Evolutionary conservation across 2,888 invertebrate genomes (phyloP).

Genomic region (Epirrhoe alternata): DNA sequence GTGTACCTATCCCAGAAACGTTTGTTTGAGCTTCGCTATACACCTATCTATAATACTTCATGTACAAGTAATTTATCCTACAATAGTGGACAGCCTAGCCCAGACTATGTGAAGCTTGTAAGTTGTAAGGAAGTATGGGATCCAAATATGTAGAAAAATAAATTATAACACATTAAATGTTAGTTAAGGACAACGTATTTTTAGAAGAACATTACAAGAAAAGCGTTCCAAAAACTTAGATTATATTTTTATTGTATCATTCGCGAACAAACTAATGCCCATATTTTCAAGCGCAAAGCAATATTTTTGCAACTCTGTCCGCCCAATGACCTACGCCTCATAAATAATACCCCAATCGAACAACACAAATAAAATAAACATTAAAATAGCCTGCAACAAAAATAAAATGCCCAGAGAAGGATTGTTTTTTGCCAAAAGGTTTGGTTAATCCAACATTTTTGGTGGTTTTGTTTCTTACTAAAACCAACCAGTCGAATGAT

Average conservation of each 20-base stretch:
- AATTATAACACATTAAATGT: too few relatives aligned
- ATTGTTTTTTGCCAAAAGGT: neutral
- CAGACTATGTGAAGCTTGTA: too few relatives aligned
- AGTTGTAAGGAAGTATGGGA: too few relatives aligned
- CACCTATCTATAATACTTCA: neutral
- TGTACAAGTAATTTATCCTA: neutral
- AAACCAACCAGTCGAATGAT: too few relatives aligned
- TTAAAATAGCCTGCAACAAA: constrained; percentile 44
- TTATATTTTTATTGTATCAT: too few relatives aligned
- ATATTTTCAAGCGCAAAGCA: neutral
- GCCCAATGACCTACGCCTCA: constrained; percentile 13
- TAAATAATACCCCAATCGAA: constrained; percentile 28
- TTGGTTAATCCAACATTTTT: neutral
- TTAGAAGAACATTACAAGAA: too few relatives aligned
- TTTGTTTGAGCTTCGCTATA: neutral
- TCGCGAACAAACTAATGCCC: neutral
- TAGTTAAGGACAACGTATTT: too few relatives aligned
- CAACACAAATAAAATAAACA: constrained; percentile 32
- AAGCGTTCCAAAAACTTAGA: too few relatives aligned
- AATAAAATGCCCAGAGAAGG: constrained; percentile 39
- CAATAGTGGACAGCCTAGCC: neutral
- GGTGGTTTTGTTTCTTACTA: too few relatives aligned
- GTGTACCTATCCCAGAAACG: neutral
- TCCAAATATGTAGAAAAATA: too few relatives aligned
- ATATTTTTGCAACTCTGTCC: constrained; percentile 8